phyloP scores from a whole-genome alignment of 1,140 invertebrate genomes.

The Eriosoma lanigerum region DNA sequence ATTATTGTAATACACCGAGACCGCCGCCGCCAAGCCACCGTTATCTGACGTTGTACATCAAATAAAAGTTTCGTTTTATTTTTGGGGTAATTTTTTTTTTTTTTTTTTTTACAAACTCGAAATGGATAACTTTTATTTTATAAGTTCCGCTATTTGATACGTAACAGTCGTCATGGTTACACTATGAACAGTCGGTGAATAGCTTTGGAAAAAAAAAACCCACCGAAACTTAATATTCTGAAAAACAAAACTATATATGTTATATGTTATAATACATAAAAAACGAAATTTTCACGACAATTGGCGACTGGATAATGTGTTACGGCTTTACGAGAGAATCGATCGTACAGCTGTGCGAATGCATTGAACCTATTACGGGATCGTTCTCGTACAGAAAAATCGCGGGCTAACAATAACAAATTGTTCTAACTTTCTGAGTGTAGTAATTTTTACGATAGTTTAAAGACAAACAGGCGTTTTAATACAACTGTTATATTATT shows the following conservation, averaged over 20 bases:
- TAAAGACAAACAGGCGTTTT: too few species aligned
- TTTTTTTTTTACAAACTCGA: slow-evolving; percentile 38
- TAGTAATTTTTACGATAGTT: too few species aligned
- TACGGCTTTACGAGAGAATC: slow-evolving; percentile 4
- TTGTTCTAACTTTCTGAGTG: too few species aligned
- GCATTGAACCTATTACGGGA: too few species aligned
- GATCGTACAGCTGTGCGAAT: neutral
- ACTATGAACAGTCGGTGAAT: neutral
- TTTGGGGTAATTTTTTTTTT: slow-evolving; percentile 21
- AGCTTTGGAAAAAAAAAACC: neutral
- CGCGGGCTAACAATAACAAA: too few species aligned
- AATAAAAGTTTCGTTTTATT: slow-evolving; percentile 39
- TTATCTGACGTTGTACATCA: slow-evolving; percentile 32
- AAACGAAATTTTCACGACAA: neutral
- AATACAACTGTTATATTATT: too few species aligned
- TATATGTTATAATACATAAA: neutral
- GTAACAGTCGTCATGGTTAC: slow-evolving; percentile 38
- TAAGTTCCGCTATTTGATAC: slow-evolving; percentile 39
- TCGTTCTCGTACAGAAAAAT: too few species aligned
- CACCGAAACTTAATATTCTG: slow-evolving; percentile 29
- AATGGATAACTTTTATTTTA: slow-evolving; percentile 43
- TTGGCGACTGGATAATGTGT: neutral
- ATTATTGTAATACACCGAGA: neutral
- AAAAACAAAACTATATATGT: slow-evolving; percentile 10
- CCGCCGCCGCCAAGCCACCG: neutral